Conservation (phyloP, 2,888 invertebrate species). For the Blera fallax region DNA sequence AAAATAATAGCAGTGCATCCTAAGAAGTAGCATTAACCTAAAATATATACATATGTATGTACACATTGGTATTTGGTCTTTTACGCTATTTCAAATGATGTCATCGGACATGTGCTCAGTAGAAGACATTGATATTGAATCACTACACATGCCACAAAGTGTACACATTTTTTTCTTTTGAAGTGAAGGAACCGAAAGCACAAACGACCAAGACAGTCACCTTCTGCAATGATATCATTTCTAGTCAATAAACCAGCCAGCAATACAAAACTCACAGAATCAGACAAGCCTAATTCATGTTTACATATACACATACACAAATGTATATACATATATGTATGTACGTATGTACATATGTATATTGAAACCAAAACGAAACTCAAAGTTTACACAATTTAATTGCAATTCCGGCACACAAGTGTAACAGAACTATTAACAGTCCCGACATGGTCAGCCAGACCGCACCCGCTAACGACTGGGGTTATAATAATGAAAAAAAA, state of each 20-base stretch:
- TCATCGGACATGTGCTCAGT: too few species aligned
- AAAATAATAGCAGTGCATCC: too few species aligned
- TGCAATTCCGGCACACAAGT: slow-evolving; percentile 31
- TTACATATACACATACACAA: too few species aligned
- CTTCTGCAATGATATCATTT: slow-evolving; percentile 26
- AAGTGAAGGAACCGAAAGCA: background rate
- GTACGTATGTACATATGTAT: background rate
- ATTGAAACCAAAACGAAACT: slow-evolving; percentile 14
- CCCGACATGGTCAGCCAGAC: slow-evolving; percentile 15
- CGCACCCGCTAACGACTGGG: slow-evolving; percentile 19
- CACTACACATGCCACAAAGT: too few species aligned
- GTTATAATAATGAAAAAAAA: background rate
- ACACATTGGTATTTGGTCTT: background rate
- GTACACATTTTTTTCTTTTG: background rate
- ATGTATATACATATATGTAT: background rate
- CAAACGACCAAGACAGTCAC: slow-evolving; percentile 16
- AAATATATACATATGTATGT: too few species aligned
- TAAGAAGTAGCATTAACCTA: too few species aligned
- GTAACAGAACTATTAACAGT: slow-evolving; percentile 5
- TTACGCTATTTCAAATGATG: too few species aligned
- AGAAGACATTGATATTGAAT: too few species aligned
- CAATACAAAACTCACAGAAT: background rate
- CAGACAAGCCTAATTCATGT: background rate
- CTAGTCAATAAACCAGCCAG: background rate
- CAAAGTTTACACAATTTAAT: slow-evolving; percentile 42